Conservation (phyloP, 2,113 vertebrate genomes). For the Ailuropoda melanoleuca region DNA sequence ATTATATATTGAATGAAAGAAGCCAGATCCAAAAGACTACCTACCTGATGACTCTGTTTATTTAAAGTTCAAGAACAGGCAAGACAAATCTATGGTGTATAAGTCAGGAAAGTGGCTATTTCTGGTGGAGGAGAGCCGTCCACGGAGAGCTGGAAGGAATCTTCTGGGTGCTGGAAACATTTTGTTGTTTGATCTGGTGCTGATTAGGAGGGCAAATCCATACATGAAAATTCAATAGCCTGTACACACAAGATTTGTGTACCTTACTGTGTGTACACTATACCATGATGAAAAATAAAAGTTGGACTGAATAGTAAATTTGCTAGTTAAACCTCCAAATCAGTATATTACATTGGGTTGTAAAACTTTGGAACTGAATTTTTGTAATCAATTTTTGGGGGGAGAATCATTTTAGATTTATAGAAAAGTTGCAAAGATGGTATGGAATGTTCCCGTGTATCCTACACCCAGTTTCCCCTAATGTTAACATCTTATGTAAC, state of each 20-base stretch:
- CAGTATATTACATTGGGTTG: neutral
- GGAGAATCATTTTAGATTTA: slow-evolving; percentile 9
- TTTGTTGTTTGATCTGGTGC: neutral
- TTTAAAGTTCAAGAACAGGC: neutral
- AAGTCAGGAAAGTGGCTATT: neutral
- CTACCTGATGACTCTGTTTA: neutral
- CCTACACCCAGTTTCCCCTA: neutral
- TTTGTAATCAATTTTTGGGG: neutral
- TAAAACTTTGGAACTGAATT: neutral
- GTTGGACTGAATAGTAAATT: neutral
- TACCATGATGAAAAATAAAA: neutral
- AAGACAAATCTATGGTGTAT: accelerated
- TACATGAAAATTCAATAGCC: neutral
- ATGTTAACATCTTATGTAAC: neutral
- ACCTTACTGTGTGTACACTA: accelerated
- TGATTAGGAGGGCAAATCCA: neutral
- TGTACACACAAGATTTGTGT: neutral
- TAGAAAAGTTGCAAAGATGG: neutral
- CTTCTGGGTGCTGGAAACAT: neutral
- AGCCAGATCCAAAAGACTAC: neutral
- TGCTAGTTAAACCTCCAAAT: neutral
- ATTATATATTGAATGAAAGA: too few species aligned
- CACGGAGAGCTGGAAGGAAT: neutral
- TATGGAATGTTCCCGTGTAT: accelerated
- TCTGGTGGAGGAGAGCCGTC: neutral